Evolutionary conservation across 2,113 vertebrate species (phyloP).

Genomic region (Atherinomorus stipes): DNA sequence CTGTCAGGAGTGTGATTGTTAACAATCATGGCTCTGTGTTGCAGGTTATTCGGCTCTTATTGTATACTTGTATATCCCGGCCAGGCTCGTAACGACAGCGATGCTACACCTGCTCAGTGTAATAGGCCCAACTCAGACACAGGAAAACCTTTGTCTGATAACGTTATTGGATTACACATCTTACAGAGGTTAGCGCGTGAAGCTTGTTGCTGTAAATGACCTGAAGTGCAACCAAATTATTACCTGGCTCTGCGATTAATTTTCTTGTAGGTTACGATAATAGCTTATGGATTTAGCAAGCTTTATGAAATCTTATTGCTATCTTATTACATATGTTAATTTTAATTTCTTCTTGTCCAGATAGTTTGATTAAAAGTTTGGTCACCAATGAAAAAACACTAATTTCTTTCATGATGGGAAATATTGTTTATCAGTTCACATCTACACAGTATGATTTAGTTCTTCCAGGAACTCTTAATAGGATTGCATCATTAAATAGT

Average conservation of each 20-base stretch:
- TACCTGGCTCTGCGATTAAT: neutral
- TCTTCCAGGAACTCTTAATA: constrained; percentile 8
- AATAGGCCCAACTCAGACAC: constrained; percentile 48
- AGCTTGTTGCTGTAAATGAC: constrained; percentile 28
- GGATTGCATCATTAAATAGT: constrained; percentile 6
- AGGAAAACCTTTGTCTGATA: constrained; percentile 67
- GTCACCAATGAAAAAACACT: neutral
- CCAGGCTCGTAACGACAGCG: constrained; percentile 9
- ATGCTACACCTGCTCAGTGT: constrained; percentile 60
- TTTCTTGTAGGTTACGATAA: neutral
- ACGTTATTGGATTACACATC: constrained; percentile 63
- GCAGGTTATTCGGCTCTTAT: constrained; percentile 2
- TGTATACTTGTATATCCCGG: constrained; percentile 15
- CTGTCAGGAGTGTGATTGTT: constrained; percentile 16
- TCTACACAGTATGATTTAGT: constrained; percentile 2
- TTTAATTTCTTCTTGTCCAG: constrained; percentile 5
- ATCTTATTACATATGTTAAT: constrained; percentile 28
- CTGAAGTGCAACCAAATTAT: constrained; percentile 18
- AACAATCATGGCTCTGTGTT: constrained; percentile 3
- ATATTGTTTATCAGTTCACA: constrained; percentile 12
- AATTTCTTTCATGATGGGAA: neutral
- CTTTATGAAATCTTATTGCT: constrained; percentile 19
- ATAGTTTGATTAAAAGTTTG: neutral
- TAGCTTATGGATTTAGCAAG: neutral
- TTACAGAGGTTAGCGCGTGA: constrained; percentile 32